These are phyloP conservation scores for Parnassius smintheus DNA, from an alignment of 2,888 invertebrate genomes.

Conservation along the genomic window DNA sequence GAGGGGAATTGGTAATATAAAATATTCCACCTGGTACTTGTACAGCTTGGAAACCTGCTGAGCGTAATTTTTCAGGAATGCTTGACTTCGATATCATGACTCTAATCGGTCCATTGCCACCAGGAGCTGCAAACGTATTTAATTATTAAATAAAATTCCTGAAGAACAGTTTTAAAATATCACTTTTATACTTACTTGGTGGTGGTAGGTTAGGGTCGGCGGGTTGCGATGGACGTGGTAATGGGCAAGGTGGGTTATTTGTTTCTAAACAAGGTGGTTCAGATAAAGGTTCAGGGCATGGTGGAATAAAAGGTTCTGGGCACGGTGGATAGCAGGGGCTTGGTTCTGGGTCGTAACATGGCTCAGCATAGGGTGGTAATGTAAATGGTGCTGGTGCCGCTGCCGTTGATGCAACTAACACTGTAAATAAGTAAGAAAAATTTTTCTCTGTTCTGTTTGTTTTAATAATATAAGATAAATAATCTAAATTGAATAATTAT, in stretches of 20 bases:
- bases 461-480: background rate
- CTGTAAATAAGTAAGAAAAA: slow-evolving; percentile 34
- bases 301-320: slow-evolving; percentile 29
- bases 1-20: too few relatives aligned
- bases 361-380: background rate
- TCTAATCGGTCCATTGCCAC: slow-evolving; percentile 30
- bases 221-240: too few relatives aligned
- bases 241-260: too few relatives aligned
- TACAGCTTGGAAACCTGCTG: slow-evolving; percentile 52
- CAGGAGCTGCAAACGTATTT: slow-evolving; percentile 41
- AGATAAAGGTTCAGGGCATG: slow-evolving; percentile 32
- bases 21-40: slow-evolving; percentile 49
- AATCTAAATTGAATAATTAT: background rate
- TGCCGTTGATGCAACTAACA: slow-evolving; percentile 52
- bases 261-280: slow-evolving; percentile 24
- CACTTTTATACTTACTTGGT: background rate
- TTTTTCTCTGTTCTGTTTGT: background rate
- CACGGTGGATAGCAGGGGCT: slow-evolving; percentile 22
- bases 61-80: slow-evolving; percentile 41
- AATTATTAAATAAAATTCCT: background rate
- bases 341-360: slow-evolving; percentile 16
- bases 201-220: too few relatives aligned
- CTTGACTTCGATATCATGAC: slow-evolving; percentile 40
- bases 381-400: slow-evolving; percentile 52
- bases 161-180: background rate